Evolutionary conservation across 2,113 vertebrate genomes (phyloP).

Genomic region (Percina caprodes): DNA sequence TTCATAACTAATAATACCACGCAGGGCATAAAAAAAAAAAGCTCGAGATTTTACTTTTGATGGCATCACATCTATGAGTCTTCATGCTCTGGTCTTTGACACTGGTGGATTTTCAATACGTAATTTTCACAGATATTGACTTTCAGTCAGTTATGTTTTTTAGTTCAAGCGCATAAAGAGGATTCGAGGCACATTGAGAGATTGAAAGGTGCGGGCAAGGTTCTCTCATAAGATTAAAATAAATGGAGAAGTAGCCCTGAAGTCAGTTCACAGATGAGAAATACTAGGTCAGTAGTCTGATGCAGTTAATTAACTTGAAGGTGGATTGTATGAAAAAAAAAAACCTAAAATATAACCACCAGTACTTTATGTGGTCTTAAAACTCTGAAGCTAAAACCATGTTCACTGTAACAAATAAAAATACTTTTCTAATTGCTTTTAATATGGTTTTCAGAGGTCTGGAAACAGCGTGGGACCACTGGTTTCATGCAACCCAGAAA

Average conservation of each 20-base stretch:
- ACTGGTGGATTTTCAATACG: conserved; percentile 38
- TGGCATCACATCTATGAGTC: conserved; percentile 62
- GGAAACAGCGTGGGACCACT: background rate
- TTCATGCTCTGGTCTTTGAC: conserved; percentile 35
- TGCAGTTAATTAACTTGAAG: background rate
- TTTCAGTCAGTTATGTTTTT: conserved; percentile 51
- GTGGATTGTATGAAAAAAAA: background rate
- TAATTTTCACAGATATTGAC: conserved; percentile 68
- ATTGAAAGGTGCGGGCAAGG: conserved; percentile 15
- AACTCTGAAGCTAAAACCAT: background rate
- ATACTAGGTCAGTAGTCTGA: background rate
- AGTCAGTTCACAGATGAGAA: conserved; percentile 9
- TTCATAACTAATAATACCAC: conserved; percentile 60
- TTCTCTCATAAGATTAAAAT: conserved; percentile 29
- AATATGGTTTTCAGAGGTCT: background rate
- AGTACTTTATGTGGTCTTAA: background rate
- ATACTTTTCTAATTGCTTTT: background rate
- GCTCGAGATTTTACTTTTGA: conserved; percentile 65
- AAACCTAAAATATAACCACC: background rate
- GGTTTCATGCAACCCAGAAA: background rate
- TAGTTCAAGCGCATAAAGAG: conserved; percentile 42
- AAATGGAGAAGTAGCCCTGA: background rate
- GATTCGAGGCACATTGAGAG: conserved; percentile 1
- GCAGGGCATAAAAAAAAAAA: conserved; percentile 52
- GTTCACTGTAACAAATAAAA: background rate